These are phyloP conservation scores for Austrofundulus limnaeus DNA, from an alignment of 2,113 vertebrate species.

Conservation along the genomic window DNA sequence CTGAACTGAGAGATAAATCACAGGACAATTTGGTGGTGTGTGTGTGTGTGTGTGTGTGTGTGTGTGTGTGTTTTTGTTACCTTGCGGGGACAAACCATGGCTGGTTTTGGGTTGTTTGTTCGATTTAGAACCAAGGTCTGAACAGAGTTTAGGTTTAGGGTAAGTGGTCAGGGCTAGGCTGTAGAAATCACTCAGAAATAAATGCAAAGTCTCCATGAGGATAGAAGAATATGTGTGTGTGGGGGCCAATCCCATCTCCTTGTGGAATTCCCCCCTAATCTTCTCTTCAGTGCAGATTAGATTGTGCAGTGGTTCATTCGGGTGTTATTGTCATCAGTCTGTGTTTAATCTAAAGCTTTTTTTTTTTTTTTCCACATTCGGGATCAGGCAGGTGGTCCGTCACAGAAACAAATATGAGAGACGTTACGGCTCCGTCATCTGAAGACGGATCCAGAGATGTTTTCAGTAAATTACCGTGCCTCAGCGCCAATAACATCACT, in stretches of 20 bases:
- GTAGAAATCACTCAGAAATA: too few relatives aligned
- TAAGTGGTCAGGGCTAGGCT: too few relatives aligned
- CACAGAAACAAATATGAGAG: constrained; percentile 18
- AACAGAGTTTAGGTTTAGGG: too few relatives aligned
- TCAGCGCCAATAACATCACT: constrained; percentile 54
- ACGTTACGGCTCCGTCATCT: background rate
- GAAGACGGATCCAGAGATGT: background rate
- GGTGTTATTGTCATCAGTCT: constrained; percentile 57
- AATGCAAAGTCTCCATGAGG: too few relatives aligned
- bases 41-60: too few relatives aligned
- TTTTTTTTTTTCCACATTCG: constrained; percentile 43
- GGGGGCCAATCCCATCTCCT: constrained; percentile 67
- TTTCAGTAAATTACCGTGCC: constrained; percentile 37
- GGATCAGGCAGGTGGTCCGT: constrained; percentile 55
- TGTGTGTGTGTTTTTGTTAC: too few relatives aligned
- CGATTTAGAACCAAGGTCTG: too few relatives aligned
- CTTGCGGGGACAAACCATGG: too few relatives aligned
- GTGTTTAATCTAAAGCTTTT: constrained; percentile 71
- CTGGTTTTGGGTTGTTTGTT: too few relatives aligned
- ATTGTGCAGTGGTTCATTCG: constrained; percentile 64
- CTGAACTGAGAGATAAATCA: constrained; percentile 61
- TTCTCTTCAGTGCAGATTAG: constrained; percentile 68
- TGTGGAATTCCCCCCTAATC: constrained; percentile 77
- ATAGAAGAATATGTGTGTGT: too few relatives aligned
- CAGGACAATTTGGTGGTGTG: constrained; percentile 60